These are phyloP conservation scores for Hipparchia sbordonii DNA, from an alignment of 2,888 invertebrate genomes.

Conservation along the genomic window DNA sequence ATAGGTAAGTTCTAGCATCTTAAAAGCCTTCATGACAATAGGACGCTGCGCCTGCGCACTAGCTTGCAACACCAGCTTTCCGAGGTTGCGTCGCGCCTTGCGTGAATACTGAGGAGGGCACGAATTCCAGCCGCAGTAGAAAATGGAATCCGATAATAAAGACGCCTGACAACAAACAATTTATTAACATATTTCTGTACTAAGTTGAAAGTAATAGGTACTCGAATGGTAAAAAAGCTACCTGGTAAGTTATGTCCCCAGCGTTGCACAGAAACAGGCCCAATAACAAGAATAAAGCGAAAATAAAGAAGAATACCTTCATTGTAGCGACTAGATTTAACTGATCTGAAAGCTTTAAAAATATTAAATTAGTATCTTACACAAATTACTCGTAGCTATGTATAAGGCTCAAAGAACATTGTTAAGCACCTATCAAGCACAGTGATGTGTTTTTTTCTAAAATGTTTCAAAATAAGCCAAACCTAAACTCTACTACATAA, in stretches of 20 bases:
- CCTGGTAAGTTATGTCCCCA: conserved; percentile 76
- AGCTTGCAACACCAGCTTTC: conserved; percentile 60
- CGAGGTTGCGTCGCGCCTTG: conserved; percentile 48
- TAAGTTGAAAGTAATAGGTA: too few relatives aligned
- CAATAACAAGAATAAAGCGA: conserved; percentile 65
- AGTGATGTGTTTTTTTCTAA: too few relatives aligned
- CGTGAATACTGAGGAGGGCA: conserved; percentile 45
- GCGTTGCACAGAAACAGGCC: conserved; percentile 73
- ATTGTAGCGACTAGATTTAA: conserved; percentile 57
- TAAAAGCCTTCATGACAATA: conserved; percentile 74
- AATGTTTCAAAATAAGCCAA: too few relatives aligned
- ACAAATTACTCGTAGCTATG: neutral
- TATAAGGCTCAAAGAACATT: neutral
- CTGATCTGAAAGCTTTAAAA: conserved; percentile 61
- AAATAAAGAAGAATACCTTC: conserved; percentile 67
- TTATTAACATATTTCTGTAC: neutral
- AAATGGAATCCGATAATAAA: conserved; percentile 64
- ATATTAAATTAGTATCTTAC: neutral
- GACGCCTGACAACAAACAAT: conserved; percentile 57
- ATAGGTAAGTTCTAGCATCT: conserved; percentile 71
- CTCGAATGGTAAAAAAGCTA: conserved; percentile 38
- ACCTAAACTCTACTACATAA: too few relatives aligned
- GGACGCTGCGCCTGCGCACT: conserved; percentile 67
- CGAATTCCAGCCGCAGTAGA: conserved; percentile 72
- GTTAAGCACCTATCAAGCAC: too few relatives aligned